A percentile compares a stretch with the other conserved stretches of the same genome.
phyloP scores from a whole-genome alignment of 1,140 invertebrate species.

The Drosophila obscura region DNA sequence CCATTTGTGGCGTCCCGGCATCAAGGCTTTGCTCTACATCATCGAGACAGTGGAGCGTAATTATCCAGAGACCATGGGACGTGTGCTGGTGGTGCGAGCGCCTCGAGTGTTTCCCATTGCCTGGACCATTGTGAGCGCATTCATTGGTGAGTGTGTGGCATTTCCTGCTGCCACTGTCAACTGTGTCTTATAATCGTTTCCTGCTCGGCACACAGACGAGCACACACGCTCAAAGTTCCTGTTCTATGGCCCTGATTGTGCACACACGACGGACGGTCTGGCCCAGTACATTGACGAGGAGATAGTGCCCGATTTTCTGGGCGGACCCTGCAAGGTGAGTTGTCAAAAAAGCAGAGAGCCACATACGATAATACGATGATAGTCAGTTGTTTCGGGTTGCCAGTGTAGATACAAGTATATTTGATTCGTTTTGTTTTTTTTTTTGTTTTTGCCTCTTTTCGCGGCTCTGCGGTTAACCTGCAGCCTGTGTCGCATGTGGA shows the following conservation, averaged over 20 bases:
- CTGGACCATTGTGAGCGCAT: slow-evolving; percentile 98
- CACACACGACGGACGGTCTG: slow-evolving; percentile 91
- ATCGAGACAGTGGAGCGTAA: slow-evolving; percentile 98
- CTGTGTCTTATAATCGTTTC: neutral
- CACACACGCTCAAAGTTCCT: slow-evolving; percentile 97
- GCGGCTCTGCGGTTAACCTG: slow-evolving; percentile 47
- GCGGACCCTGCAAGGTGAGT: slow-evolving; percentile 91
- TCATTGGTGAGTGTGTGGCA: slow-evolving; percentile 88
- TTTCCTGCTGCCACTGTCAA: neutral
- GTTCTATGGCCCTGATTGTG: slow-evolving; percentile 95
- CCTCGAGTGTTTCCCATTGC: slow-evolving; percentile 97
- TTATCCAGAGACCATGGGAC: slow-evolving; percentile 97
- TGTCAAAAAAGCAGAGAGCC: too few relatives aligned
- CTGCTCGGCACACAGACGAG: slow-evolving; percentile 90
- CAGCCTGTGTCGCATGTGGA: slow-evolving; percentile 72
- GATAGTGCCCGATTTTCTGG: slow-evolving; percentile 96
- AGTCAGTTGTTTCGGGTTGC: too few relatives aligned
- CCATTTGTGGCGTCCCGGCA: slow-evolving; percentile 96
- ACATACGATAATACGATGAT: too few relatives aligned
- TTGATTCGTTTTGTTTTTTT: slow-evolving; percentile 45
- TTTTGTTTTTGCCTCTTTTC: slow-evolving; percentile 27
- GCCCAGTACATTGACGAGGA: slow-evolving; percentile 94
- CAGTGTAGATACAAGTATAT: slow-evolving; percentile 18
- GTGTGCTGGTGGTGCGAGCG: slow-evolving; percentile 93
- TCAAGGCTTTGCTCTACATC: slow-evolving; percentile 94